Evolutionary conservation across 1,140 invertebrate genomes (phyloP), one percentile per base, ranked within the genome.

Genomic region (Bombyx mandarina): DNA sequence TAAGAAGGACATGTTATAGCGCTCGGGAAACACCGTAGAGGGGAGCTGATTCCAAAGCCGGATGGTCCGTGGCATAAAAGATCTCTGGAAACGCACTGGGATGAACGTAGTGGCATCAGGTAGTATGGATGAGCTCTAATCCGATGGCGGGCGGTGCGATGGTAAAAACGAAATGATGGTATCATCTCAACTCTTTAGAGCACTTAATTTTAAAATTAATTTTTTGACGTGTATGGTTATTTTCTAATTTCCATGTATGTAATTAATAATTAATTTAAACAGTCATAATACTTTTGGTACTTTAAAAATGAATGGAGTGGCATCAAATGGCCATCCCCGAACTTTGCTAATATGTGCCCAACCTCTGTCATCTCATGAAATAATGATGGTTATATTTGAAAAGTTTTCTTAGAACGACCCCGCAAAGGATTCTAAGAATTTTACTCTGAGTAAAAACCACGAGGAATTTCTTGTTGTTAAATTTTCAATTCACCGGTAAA

Each of bases 351-450:
- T 85, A 85, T 85, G 82, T 80, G 79, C 79, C 75, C 79, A 75
- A 80, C 79, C 82, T 85, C 75, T 85, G 82, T 85, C 82, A 85
- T 82, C 79, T 78, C 67, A 62, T 82, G 67, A 82, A 85, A 85
- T 85, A 85, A 82, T 85, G 82, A 72, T 75, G 74, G 75, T 82
- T 82, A 85, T 85, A 85, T 85, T 85, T 77, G 82, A 79, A 82
- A 85, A 85, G 70, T 85, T 85, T 71, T 58, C 67, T 52, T 61
- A 77, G 71, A 73, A 77, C 69, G 65, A 67, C 71, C 12, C 77
- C 66, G 71, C 75, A 73, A 70, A 75, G 71, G 75, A 66, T 67
- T 67, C 71, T 77, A 82, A 79, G 77, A 84, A 77, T 82, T 81
- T 80, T 69, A 61, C 71, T 74, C 70, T 61, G 67, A 66, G 70